A percentile compares a stretch with the other conserved stretches of the same genome.
Conservation (phyloP, 92 coral and sea anemone genomes). For the Heliopora coerulea region DNA sequence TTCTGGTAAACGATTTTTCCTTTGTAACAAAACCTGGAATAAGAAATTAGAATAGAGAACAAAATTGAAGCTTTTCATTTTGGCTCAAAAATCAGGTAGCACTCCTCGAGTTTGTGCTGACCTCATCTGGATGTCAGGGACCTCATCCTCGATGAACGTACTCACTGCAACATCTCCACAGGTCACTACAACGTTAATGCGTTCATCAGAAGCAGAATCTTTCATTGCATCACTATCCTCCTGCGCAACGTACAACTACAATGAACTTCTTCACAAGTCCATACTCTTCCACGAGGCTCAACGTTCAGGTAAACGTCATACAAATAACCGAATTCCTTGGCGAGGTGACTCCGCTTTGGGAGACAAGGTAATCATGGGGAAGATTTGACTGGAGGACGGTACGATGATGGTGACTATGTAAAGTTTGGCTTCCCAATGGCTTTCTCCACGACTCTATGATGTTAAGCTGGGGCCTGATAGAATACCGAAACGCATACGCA, state of each 20-base stretch:
- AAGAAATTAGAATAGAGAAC: background rate
- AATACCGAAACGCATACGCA: slow-evolving; percentile 66
- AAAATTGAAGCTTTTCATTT: background rate
- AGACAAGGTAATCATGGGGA: slow-evolving; percentile 37
- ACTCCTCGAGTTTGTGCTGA: background rate
- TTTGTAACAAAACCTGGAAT: slow-evolving; percentile 53
- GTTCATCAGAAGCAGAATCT: no score
- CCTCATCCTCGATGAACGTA: slow-evolving; percentile 6
- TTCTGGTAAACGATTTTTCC: slow-evolving; percentile 22
- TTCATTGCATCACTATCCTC: background rate
- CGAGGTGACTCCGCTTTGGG: slow-evolving; percentile 26
- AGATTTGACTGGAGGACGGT: slow-evolving; percentile 92
- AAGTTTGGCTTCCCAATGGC: slow-evolving; percentile 99
- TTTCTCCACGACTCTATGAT: slow-evolving; percentile 73
- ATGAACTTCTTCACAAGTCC: slow-evolving; percentile 62
- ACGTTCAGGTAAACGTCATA: slow-evolving; percentile 27
- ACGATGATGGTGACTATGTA: slow-evolving; percentile 91
- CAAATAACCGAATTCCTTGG: slow-evolving; percentile 28
- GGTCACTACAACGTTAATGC: no score
- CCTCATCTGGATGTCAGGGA: slow-evolving; percentile 11
- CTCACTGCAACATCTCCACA: slow-evolving; percentile 14
- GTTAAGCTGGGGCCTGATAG: slow-evolving; percentile 82
- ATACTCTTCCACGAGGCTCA: slow-evolving; percentile 60
- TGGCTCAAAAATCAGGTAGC: background rate
- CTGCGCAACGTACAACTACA: slow-evolving; percentile 51